Conservation (phyloP, 2,797 vertebrate genomes). For the Chaenodraco wilsoni region DNA sequence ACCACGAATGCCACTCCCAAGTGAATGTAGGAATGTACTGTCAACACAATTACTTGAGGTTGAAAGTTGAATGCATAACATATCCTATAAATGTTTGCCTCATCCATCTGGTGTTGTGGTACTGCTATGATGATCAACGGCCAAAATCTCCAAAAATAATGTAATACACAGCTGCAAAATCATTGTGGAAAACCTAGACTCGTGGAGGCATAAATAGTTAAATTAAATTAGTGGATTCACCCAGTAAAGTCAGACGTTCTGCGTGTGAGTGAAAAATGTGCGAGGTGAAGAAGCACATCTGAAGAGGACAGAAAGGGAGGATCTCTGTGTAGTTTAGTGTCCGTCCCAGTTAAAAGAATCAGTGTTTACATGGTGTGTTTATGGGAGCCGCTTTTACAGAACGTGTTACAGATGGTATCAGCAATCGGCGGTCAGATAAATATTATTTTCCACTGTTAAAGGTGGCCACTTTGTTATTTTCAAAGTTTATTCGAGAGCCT, state of each 20-base stretch:
- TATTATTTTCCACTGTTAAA: constrained; percentile 79
- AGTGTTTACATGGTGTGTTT: constrained; percentile 80
- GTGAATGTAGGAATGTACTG: not conserved
- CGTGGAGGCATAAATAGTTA: constrained; percentile 8
- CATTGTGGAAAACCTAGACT: constrained; percentile 4
- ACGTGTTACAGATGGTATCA: constrained; percentile 69
- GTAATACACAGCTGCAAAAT: not conserved
- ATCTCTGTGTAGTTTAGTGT: constrained; percentile 41
- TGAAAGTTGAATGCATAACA: not conserved
- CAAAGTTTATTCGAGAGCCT: constrained; percentile 69
- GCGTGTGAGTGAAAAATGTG: constrained; percentile 34
- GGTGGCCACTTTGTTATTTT: constrained; percentile 72
- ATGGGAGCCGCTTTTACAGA: constrained; percentile 79
- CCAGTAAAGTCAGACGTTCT: constrained; percentile 25
- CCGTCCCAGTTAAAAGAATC: constrained; percentile 60
- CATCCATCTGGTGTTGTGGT: not conserved
- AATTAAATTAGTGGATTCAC: constrained; percentile 28
- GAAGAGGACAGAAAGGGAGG: constrained; percentile 47
- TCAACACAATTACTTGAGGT: not conserved
- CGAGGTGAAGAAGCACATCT: constrained; percentile 53
- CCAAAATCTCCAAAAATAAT: not conserved
- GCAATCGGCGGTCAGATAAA: constrained; percentile 71
- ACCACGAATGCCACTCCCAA: not conserved
- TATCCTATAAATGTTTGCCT: not conserved
- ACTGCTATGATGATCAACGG: not conserved